phyloP scores from a whole-genome alignment of 1,140 invertebrate species.

The Anoplolepis gracilipes region DNA sequence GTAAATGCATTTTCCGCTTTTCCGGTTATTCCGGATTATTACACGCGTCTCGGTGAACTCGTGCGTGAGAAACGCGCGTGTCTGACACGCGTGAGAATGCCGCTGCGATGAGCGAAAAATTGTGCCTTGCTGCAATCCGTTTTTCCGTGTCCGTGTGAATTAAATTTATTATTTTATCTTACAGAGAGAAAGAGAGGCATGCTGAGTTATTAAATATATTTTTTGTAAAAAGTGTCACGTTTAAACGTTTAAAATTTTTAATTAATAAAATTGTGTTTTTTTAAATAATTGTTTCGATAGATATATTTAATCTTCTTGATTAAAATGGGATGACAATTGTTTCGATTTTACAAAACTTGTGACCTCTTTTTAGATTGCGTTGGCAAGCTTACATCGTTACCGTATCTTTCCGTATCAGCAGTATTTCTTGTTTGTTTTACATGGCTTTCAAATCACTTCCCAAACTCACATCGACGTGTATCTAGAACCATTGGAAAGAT shows the following conservation, averaged over 20 bases:
- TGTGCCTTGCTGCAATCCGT: neutral
- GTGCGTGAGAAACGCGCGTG: conserved; percentile 38
- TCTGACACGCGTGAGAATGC: conserved; percentile 8
- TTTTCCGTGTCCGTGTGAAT: neutral
- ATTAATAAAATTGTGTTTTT: neutral
- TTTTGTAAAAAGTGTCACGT: neutral
- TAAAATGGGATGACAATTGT: neutral
- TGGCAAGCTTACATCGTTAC: neutral
- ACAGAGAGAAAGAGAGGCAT: no score
- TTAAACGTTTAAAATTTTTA: neutral
- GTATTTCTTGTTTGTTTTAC: conserved; percentile 24
- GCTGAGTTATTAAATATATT: neutral
- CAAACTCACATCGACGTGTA: conserved; percentile 10
- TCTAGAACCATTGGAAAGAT: conserved; percentile 1
- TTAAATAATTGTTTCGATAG: neutral
- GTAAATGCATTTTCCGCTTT: conserved; percentile 64
- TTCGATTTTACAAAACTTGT: neutral
- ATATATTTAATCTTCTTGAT: neutral
- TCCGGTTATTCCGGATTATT: conserved; percentile 56
- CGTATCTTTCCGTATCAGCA: neutral
- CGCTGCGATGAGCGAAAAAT: conserved; percentile 17
- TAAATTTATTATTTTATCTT: conserved; percentile 10
- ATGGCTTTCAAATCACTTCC: conserved; percentile 1
- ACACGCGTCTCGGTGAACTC: conserved; percentile 53
- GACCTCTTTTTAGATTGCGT: neutral